Evolutionary conservation across 2,888 invertebrate genomes (phyloP), one percentile per base, ranked within the genome.

Genomic region (Timandra comae): DNA sequence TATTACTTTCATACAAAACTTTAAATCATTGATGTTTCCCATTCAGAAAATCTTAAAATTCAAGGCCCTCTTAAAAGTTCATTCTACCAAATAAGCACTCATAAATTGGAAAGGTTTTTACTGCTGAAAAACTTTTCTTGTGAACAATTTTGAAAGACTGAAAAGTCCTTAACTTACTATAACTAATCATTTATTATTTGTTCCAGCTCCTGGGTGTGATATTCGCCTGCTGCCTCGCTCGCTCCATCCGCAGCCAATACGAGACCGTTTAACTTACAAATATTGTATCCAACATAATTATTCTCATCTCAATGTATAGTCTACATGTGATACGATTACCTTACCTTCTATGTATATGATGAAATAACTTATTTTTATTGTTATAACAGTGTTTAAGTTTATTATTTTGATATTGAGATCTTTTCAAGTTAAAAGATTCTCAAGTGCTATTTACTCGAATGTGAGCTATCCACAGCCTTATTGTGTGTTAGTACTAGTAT

Each of bases 181-280:
- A 16, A 16, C 6, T 16, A 16, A 1, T 1, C 16, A 6, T 13
- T 7, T 33, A 9, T 24, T 23, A 33, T 27, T 31, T 41, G 33
- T 80, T 91, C 45, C 87, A 94, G 95, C 85, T 97, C 29, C 87
- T 97, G 58, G 97, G 97, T 29, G 93, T 97, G 33, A 86, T 95
- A 44, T 97, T 96, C 73, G 95, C 98, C 16, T 98, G 97, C 87
- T 95, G 94, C 71, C 87, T 98, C 76, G 97, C 95, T 49, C 91
- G 96, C 63, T 94, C 96, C 53, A 96, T 98, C 70, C 93, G 95
- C 69, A 93, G 92, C 75, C 96, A 95, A 73, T 97, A 97, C 81
- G 94, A 97, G 82, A 93, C 93, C 28, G 92, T 92, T 60, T 92
- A 91, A 89, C 10, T 44, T 13, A 4, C 22, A 4, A 29, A 26